Evolutionary conservation across 2,113 vertebrate genomes (phyloP).

Genomic region (Notiomystis cincta): DNA sequence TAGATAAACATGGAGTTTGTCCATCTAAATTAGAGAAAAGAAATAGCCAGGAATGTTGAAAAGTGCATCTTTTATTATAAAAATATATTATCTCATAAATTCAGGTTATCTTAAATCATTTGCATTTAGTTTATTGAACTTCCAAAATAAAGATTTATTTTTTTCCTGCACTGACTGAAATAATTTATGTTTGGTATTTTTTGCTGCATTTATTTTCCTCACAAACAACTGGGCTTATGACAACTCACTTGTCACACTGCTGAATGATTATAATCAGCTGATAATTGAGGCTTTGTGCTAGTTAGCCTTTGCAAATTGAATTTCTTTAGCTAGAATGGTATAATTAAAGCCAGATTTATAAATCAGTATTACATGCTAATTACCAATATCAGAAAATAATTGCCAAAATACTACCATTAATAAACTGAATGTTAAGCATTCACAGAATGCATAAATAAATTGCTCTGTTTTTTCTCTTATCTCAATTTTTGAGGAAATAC

Average conservation of each 20-base stretch:
- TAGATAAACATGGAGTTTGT: not conserved
- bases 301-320: slow-evolving; percentile 46
- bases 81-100: not conserved
- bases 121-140: not conserved
- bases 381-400: slow-evolving; percentile 63
- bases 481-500: slow-evolving; percentile 29
- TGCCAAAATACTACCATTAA: slow-evolving; percentile 30
- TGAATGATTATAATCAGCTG: slow-evolving; percentile 54
- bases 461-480: slow-evolving; percentile 1
- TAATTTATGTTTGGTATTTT: not conserved
- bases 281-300: slow-evolving; percentile 56
- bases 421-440: slow-evolving; percentile 35
- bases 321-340: slow-evolving; percentile 24
- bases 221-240: slow-evolving; percentile 5
- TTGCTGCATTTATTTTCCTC: slow-evolving; percentile 19
- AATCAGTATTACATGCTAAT: slow-evolving; percentile 49
- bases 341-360: slow-evolving; percentile 42
- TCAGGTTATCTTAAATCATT: not conserved
- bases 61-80: not conserved
- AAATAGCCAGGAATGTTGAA: not conserved
- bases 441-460: slow-evolving; percentile 11
- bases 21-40: not conserved
- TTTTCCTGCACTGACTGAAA: not conserved
- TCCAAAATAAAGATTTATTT: not conserved
- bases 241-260: slow-evolving; percentile 24